Conservation (phyloP, 1,140 invertebrate species). For the Littorina saxatilis region DNA sequence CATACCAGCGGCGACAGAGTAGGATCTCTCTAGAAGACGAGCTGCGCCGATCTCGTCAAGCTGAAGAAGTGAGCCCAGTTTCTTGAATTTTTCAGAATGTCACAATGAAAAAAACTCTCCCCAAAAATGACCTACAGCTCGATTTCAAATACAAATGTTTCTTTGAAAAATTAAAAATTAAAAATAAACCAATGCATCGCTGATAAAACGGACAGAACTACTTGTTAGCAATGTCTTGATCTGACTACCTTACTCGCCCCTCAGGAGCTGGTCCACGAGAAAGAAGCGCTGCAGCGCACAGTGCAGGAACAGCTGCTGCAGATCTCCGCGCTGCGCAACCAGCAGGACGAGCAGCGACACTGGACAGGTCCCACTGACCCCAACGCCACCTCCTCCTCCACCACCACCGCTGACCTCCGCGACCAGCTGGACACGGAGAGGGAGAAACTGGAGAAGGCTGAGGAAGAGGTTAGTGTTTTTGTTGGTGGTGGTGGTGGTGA, state of each 20-base stretch:
- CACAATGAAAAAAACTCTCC: no score
- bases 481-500: background rate
- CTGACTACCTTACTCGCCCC: no score
- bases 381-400: constrained; percentile 28
- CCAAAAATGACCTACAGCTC: no score
- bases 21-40: constrained; percentile 57
- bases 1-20: constrained; percentile 8
- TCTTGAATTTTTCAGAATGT: background rate
- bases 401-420: constrained; percentile 51
- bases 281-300: constrained; percentile 86
- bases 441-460: constrained; percentile 61
- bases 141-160: no score
- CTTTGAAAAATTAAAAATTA: no score
- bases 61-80: constrained; percentile 47
- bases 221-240: no score
- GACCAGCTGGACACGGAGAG: constrained; percentile 58
- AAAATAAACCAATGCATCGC: no score
- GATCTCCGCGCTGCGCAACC: constrained; percentile 86
- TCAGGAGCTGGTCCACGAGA: constrained; percentile 87
- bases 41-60: constrained; percentile 45
- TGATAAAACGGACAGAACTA: no score
- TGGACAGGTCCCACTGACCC: constrained; percentile 44
- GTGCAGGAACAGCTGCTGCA: constrained; percentile 87
- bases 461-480: constrained; percentile 55
- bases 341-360: constrained; percentile 82